Evolutionary conservation across 2,888 invertebrate genomes (phyloP).

Genomic region (Drosophila niveifrons): DNA sequence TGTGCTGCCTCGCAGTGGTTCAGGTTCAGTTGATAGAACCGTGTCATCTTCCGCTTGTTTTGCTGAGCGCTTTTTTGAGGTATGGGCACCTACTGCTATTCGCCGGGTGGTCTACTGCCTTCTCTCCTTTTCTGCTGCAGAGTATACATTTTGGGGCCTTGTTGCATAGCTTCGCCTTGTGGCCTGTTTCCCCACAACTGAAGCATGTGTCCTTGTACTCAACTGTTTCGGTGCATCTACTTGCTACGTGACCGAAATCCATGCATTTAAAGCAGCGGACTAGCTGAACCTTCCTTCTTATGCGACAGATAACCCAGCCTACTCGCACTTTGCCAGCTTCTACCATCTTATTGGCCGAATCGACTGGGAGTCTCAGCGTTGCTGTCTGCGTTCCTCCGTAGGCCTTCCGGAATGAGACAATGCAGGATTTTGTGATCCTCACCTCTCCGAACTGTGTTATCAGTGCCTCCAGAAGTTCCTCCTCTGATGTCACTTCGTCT

Average conservation of each 20-base stretch:
- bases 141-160: not conserved
- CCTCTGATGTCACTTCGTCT: constrained; percentile 2
- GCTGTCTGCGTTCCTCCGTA: constrained; percentile 11
- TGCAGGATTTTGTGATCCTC: not conserved
- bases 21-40: too few species aligned
- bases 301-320: constrained; percentile 2
- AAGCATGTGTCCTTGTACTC: not conserved
- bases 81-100: constrained; percentile 3
- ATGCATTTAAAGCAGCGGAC: constrained; percentile 10
- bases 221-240: not conserved
- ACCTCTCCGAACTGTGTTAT: constrained; percentile 3
- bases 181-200: not conserved
- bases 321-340: not conserved
- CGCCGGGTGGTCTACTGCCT: not conserved
- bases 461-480: constrained; percentile 8
- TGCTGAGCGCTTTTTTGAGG: not conserved
- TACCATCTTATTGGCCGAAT: not conserved
- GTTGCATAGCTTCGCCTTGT: not conserved
- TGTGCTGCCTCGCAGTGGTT: not conserved
- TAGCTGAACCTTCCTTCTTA: not conserved
- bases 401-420: not conserved
- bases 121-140: not conserved
- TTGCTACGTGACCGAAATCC: constrained; percentile 1
- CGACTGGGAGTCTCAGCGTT: not conserved
- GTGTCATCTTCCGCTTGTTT: too few species aligned